Base-by-base conservation (phyloP, 1,140 invertebrate genomes). In the Papilio polytes region DNA sequence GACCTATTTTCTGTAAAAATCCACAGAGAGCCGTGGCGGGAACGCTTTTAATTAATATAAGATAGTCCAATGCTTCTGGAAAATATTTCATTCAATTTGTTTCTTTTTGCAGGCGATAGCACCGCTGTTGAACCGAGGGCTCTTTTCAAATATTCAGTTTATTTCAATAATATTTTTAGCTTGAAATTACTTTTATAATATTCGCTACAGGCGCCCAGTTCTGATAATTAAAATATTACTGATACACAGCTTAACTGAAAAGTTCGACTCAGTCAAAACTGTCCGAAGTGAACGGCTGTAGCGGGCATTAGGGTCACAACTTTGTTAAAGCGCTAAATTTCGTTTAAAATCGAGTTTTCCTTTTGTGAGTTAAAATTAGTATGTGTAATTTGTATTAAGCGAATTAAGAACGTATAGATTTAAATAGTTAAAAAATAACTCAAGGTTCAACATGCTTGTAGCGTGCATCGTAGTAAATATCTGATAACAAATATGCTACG, bases 21-120 rank as follows among this genome's bases (percentile, higher is more conserved):
- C 59, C 20, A 22, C 59, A 1, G 22, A 63, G 59, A 26, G 59
- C 59, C 9, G 59, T 26, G 13, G 59, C 59, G 59, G 59, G 63
- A 70, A 31, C 63, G 63, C 3, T 70, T 70, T 70, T 70, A 70
- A 70, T 70, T 70, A 63, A 63, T 63, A 31, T 70, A 70, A 70
- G 63, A 70, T 70, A 70, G 63, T 70, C 18, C 63, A 70, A 70
- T 70, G 59, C 20, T 66, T 66, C 12, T 66, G 22, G 22, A 66
- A 31, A 66, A 66, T 66, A 66, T 66, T 66, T 26, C 31, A 66
- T 31, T 66, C 63, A 15, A 66, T 66, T 26, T 31, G 22, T 13
- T 66, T 66, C 2, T 26, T 66, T 10, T 13, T 22, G 3, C 13
- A 41, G 36, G 36, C 26, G 22, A 36, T 66, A 66, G 12, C 9